Base-by-base conservation (phyloP, 1,140 invertebrate genomes). In the Ctenoplectra terminalis region DNA sequence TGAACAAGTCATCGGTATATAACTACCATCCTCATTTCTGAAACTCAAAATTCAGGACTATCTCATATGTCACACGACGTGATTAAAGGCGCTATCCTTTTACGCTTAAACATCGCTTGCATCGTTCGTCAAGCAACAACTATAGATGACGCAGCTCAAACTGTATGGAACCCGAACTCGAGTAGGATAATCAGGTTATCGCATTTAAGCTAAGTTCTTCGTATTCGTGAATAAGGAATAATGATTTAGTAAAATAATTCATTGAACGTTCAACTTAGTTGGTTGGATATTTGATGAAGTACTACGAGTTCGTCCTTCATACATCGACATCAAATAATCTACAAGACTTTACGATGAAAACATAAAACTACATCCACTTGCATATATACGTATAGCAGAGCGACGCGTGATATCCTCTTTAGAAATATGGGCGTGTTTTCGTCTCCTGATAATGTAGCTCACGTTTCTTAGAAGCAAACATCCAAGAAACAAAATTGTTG, bases 81-180 rank as follows among this genome's bases (percentile, higher is more conserved):
- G 75, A 58, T 74, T 31, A 82, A 83, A 71, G 84, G 82, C 69
- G 73, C 72, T 71, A 81, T 50, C 54, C 74, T 87, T 73, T 77
- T 88, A 85, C 82, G 87, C 85, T 87, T 88, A 89, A 84, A 84
- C 73, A 76, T 75, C 76, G 88, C 77, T 88, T 85, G 87, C 80
- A 72, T 85, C 81, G 87, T 89, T 86, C 34, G 76, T 84, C 82
- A 85, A 87, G 83, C 73, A 88, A 69, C 69, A 84, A 77, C 64
- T 72, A 70, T 69, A 86, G 81, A 71, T 84, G 78, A 82, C 66
- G 74, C 72, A 83, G 85, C 78, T 82, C 79, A 85, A 88, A 60
- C 31, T 54, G 79, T 85, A 88, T 66, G 83, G 80, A 76, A 73
- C 26, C 80, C 75, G 83, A 88, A 72, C 82, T 87, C 85, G 79